Conservation (phyloP, 2,113 vertebrate species). For the Hylia prasina region DNA sequence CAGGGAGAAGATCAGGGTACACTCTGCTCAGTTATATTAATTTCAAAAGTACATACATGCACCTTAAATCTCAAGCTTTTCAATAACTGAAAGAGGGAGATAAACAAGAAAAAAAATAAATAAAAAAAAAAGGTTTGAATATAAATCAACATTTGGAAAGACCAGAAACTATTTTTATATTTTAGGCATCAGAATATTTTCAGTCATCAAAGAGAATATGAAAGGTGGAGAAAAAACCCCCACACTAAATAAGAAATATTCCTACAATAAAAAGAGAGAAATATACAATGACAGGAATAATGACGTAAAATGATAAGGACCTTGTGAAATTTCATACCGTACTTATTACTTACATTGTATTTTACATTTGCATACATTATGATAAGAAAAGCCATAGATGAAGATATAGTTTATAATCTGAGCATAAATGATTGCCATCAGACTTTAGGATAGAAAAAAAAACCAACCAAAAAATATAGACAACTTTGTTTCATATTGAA, state of each 20-base stretch:
- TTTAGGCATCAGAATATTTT: neutral
- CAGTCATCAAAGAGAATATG: constrained; percentile 18
- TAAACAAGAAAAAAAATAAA: neutral
- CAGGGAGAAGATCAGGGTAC: neutral
- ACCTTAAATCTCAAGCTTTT: neutral
- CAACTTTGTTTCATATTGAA: neutral
- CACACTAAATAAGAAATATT: neutral
- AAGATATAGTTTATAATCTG: neutral
- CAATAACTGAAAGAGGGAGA: neutral
- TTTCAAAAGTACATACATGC: neutral
- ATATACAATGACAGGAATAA: neutral
- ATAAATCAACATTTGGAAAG: neutral
- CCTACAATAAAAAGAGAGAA: neutral
- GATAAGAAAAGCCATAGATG: neutral
- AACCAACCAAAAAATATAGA: neutral
- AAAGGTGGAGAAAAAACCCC: neutral
- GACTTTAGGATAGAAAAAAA: neutral
- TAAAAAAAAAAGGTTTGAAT: neutral
- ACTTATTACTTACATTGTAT: neutral
- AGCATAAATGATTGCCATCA: neutral
- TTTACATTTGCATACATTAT: neutral
- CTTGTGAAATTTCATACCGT: neutral
- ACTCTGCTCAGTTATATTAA: neutral
- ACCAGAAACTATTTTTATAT: neutral
- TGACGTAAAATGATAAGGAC: neutral